Evolutionary conservation across 2,888 invertebrate species (phyloP).

Genomic region (Monoplex corrugatus): DNA sequence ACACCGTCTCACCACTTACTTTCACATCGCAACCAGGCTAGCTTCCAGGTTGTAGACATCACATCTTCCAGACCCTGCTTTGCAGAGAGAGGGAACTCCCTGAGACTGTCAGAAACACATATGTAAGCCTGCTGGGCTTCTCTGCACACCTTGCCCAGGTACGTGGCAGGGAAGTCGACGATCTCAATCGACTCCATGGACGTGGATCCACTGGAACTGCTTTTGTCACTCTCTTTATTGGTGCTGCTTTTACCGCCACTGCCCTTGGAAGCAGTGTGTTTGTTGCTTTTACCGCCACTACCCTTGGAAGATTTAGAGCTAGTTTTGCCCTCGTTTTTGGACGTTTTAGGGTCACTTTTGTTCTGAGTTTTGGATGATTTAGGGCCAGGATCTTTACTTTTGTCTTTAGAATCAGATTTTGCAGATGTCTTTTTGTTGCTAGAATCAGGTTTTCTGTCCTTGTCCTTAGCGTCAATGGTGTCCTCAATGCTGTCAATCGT

Average conservation of each 20-base stretch:
- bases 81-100: neutral
- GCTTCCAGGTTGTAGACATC: neutral
- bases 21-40: slow-evolving; percentile 39
- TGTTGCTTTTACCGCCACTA: neutral
- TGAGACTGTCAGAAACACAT: slow-evolving; percentile 42
- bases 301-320: neutral
- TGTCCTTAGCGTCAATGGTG: neutral
- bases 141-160: slow-evolving; percentile 45
- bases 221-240: neutral
- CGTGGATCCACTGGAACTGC: neutral
- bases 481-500: neutral
- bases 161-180: slow-evolving; percentile 4
- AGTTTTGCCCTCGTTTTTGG: neutral
- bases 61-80: neutral
- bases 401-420: neutral
- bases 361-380: neutral
- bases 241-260: neutral
- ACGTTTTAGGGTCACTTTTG: neutral
- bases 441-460: neutral
- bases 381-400: neutral
- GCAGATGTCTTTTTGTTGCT: neutral
- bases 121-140: slow-evolving; percentile 45
- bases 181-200: neutral
- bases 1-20: slow-evolving; percentile 7
- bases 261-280: neutral